Base-by-base conservation (phyloP, 2,113 vertebrate genomes). In the Sterna hirundo region DNA sequence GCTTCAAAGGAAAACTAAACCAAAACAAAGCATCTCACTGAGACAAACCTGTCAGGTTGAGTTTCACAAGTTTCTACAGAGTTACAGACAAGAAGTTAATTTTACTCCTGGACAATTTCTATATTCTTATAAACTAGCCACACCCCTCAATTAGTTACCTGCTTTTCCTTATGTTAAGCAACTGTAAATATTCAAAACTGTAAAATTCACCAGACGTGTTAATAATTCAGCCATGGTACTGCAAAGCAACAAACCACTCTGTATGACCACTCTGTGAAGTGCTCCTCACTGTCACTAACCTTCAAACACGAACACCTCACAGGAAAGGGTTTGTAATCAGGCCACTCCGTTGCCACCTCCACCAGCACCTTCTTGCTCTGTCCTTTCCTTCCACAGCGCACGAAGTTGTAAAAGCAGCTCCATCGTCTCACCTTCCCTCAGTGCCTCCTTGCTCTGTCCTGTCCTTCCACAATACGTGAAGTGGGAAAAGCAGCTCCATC, bases 121-220 rank as follows among this genome's bases (percentile, higher is more conserved):
- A 3, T 15, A 7, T 40, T 74, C 5, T 62, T 46, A 46, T 17
- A 13, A 81, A n/a, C 11, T 11, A 84, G 8, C 4, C 34, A 6
- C 9, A 49, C 64, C 6, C 18, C 8, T 42, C 42, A 40, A 8
- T 0, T 5, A 11, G 6, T 62, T 65, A 47, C 10, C 21, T 19
- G 3, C 3, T 66, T 90, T 54, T 46, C 16, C 15, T 83, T 32
- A n/a, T 32, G 9, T 55, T 26, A 23, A 76, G 8, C 5, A 34
- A 20, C 19, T 21, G 0, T 5, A 38, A 47, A 5, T 4, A 36
- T 5, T 32, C n/a, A 32, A 49, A 70, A 10, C 0, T 1, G 2
- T 32, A 25, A 29, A 61, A 34, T 42, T 42, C 77, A 38, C 18
- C 15, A 40, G 22, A n/a, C 3, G 8, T 1, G 3, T 40, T 40